phyloP scores from a whole-genome alignment of 1,140 invertebrate species.

The Drosophila prosaltans region DNA sequence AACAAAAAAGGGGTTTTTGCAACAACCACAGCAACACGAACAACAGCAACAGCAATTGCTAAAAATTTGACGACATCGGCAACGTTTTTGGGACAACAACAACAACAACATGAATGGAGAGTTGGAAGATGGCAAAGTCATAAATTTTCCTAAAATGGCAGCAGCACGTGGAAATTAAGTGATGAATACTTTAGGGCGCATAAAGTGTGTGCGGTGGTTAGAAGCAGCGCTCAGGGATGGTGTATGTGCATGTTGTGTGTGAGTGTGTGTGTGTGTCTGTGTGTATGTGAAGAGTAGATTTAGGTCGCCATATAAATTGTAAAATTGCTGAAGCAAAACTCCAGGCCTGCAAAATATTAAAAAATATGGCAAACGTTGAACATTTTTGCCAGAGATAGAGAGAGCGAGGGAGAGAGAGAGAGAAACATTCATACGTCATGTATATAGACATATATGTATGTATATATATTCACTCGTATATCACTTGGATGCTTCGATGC shows the following conservation, averaged over 20 bases:
- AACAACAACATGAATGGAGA: neutral
- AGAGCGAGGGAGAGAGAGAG: neutral
- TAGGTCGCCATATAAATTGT: slow-evolving; percentile 77
- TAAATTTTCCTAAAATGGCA: slow-evolving; percentile 77
- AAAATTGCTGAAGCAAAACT: slow-evolving; percentile 69
- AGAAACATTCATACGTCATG: neutral
- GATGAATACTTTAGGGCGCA: slow-evolving; percentile 73
- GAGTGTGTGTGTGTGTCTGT: slow-evolving; percentile 11
- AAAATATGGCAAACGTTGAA: slow-evolving; percentile 64
- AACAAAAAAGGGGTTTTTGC: slow-evolving; percentile 59
- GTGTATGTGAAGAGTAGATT: slow-evolving; percentile 50
- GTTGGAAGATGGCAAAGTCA: slow-evolving; percentile 45
- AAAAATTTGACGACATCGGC: slow-evolving; percentile 41
- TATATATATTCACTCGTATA: slow-evolving; percentile 8
- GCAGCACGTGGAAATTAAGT: slow-evolving; percentile 79
- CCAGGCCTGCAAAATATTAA: slow-evolving; percentile 48
- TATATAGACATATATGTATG: neutral
- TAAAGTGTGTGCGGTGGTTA: slow-evolving; percentile 35
- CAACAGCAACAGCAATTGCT: neutral
- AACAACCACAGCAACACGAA: neutral
- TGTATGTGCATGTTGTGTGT: neutral
- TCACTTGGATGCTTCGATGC: slow-evolving; percentile 65
- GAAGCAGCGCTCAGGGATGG: slow-evolving; percentile 4
- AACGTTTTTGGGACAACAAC: neutral
- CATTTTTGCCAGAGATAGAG: slow-evolving; percentile 37